Evolutionary conservation across 2,888 invertebrate species (phyloP), one percentile per base, ranked within the genome.

Genomic region (Meta bourneti): DNA sequence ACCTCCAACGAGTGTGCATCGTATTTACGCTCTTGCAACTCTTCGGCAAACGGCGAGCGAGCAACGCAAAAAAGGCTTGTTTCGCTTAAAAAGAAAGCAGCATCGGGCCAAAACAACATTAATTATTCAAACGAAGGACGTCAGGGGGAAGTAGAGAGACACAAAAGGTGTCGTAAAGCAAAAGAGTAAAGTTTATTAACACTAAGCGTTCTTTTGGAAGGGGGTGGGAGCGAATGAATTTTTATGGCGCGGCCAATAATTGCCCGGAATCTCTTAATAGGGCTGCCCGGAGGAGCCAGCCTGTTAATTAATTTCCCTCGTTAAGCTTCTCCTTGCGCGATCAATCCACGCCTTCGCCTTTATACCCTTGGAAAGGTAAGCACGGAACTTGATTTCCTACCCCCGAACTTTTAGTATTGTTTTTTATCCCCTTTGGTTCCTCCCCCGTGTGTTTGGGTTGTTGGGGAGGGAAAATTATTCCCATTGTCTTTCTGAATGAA

Each of bases 151-250:
- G 79, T 61, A 61, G 54, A 81, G 88, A 74, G 88, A 86, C 49
- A 91, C 91, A 91, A 91, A 91, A 91, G 91, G 91, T 91, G 91
- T 91, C 91, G 87, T 91, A 87, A 91, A 91, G 87, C 91, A 91
- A 91, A 91, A 91, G 91, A 91, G 91, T 91, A 91, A 91, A 91
- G 91, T 91, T 91, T 91, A 91, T 91, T 87, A 91, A 91, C 91
- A 87, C 91, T 87, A 89, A 89, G 89, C 89, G 89, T 84, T 89
- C 89, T 89, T 89, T 69, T 19, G 75, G 80, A 61, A 69, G 69
- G 80, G 69, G 70, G 49, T 70, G 16, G 71, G 75, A 81, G 80
- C 81, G 87, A 82, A 91, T 91, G 91, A 82, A 87, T 91, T 91
- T 91, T 91, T 91, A 91, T 91, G 91, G 91, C 77, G 81, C 82